Evolutionary conservation across 2,888 invertebrate genomes (phyloP).

Genomic region (Polydrusus tereticollis): DNA sequence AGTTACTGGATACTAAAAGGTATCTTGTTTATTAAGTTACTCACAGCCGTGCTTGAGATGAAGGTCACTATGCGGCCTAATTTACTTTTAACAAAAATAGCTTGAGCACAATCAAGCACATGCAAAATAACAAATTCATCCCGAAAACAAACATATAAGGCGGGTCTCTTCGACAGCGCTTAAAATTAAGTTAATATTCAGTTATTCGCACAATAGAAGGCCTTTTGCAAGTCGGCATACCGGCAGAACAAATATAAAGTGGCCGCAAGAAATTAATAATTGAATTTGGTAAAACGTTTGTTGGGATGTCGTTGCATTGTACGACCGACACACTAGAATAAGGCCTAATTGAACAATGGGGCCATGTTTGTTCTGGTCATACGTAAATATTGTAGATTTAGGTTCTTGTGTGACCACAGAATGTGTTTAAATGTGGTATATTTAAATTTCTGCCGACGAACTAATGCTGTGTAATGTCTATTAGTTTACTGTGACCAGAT

Average conservation of each 20-base stretch:
- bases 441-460: background rate
- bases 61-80: no score
- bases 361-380: conserved; percentile 32
- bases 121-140: background rate
- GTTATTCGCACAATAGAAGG: conserved; percentile 32
- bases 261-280: conserved; percentile 45
- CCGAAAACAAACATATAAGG: conserved; percentile 24
- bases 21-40: no score
- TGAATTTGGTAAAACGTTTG: conserved; percentile 43
- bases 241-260: conserved; percentile 33
- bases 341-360: conserved; percentile 43
- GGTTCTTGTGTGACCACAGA: conserved; percentile 28
- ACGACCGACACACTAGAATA: conserved; percentile 23
- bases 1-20: no score
- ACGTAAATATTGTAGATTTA: conserved; percentile 36
- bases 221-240: conserved; percentile 24
- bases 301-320: conserved; percentile 40
- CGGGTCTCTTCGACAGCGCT: conserved; percentile 21
- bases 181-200: conserved; percentile 39
- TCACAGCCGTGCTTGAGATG: no score
- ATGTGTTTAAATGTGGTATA: background rate
- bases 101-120: no score
- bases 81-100: no score
- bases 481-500: no score
- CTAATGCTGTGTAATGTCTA: background rate